These are phyloP conservation scores for Salvelinus alpinus DNA, from an alignment of 2,113 vertebrate species.

Conservation along the genomic window DNA sequence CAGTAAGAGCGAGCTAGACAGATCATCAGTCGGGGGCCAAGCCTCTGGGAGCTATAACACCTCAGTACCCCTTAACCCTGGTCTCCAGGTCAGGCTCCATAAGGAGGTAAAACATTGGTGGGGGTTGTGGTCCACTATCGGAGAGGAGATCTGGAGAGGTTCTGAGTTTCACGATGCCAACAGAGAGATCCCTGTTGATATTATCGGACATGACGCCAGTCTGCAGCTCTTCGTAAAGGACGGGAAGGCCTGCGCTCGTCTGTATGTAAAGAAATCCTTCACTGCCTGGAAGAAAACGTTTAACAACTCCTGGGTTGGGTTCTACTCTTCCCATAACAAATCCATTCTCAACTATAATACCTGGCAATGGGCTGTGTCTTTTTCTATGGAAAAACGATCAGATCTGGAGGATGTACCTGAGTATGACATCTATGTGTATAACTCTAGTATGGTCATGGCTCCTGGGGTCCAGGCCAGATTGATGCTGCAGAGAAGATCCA, in stretches of 20 bases:
- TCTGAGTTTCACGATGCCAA: not conserved
- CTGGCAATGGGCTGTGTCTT: slow-evolving; percentile 52
- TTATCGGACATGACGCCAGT: not conserved
- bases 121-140: not conserved
- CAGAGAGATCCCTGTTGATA: not conserved
- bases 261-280: slow-evolving; percentile 34
- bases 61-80: slow-evolving; percentile 36
- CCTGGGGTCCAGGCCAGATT: slow-evolving; percentile 55
- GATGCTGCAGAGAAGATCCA: slow-evolving; percentile 14
- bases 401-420: not conserved
- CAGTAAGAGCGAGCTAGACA: not conserved
- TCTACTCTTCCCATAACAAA: slow-evolving; percentile 38
- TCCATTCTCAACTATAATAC: slow-evolving; percentile 22
- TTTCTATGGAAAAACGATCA: no score
- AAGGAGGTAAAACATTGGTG: not conserved
- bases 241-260: slow-evolving; percentile 52
- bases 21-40: not conserved
- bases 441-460: slow-evolving; percentile 39
- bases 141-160: not conserved
- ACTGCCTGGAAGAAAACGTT: slow-evolving; percentile 36
- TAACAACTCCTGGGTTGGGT: slow-evolving; percentile 46
- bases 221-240: slow-evolving; percentile 52
- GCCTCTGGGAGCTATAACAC: slow-evolving; percentile 29
- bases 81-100: slow-evolving; percentile 52
- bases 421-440: slow-evolving; percentile 39